phyloP scores from a whole-genome alignment of 2,888 invertebrate species.

The Villa cingulata region DNA sequence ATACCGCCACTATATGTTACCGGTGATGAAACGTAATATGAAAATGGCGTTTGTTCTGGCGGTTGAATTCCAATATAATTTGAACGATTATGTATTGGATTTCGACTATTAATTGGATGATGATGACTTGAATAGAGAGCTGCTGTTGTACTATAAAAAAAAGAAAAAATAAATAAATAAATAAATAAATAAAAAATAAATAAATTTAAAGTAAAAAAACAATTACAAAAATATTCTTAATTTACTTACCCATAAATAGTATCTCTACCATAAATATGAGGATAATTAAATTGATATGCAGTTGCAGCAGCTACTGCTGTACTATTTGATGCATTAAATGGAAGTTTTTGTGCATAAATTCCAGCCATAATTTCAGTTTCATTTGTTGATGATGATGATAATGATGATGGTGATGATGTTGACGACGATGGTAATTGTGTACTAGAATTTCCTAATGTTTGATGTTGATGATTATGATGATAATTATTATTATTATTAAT shows the following conservation, averaged over 20 bases:
- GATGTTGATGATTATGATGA: not conserved
- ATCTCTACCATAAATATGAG: slow-evolving; percentile 21
- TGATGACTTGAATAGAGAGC: slow-evolving; percentile 17
- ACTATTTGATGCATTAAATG: slow-evolving; percentile 15
- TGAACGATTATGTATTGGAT: slow-evolving; percentile 17
- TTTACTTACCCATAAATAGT: slow-evolving; percentile 20
- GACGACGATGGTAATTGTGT: not conserved
- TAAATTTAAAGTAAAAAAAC: no score
- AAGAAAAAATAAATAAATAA: not conserved
- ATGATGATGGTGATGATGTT: not conserved
- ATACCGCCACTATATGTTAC: slow-evolving; percentile 12
- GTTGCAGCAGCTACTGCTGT: slow-evolving; percentile 19
- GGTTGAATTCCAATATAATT: slow-evolving; percentile 17
- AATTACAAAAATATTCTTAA: not conserved
- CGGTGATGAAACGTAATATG: slow-evolving; percentile 18
- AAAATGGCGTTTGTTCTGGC: slow-evolving; percentile 16
- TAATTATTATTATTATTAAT: not conserved
- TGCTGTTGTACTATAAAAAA: slow-evolving; percentile 12
- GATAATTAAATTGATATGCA: slow-evolving; percentile 22
- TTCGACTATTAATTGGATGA: slow-evolving; percentile 13
- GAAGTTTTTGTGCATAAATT: slow-evolving; percentile 17
- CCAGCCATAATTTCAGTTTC: slow-evolving; percentile 14
- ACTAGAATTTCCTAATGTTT: not conserved
- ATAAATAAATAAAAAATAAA: no score
- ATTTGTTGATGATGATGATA: slow-evolving; percentile 2